Conservation (phyloP, 2,797 vertebrate species). For the Galago senegalensis region DNA sequence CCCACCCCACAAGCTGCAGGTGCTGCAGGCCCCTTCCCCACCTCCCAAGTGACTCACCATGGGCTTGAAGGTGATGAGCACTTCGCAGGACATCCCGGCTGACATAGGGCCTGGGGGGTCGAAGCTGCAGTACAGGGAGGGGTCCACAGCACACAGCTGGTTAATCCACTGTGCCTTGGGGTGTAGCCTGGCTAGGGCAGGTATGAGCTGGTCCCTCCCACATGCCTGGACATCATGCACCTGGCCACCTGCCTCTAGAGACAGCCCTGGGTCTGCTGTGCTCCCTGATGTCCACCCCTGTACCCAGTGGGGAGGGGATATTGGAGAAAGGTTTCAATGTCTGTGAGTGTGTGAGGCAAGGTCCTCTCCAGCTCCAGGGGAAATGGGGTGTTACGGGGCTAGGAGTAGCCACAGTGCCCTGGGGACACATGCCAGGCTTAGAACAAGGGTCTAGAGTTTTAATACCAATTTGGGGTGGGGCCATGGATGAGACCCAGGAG, state of each 20-base stretch:
- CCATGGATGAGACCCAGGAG: not conserved
- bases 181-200: not conserved
- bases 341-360: not conserved
- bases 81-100: constrained; percentile 95
- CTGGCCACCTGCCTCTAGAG: not conserved
- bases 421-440: not conserved
- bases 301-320: rapidly evolving
- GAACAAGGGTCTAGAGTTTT: too few species aligned
- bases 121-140: constrained; percentile 89
- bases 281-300: too few species aligned
- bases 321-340: too few species aligned
- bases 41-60: constrained; percentile 89
- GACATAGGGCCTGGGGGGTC: constrained; percentile 92
- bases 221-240: rapidly evolving
- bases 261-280: not conserved
- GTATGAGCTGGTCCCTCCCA: rapidly evolving
- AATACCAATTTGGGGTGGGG: not conserved
- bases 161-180: rapidly evolving
- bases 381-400: rapidly evolving
- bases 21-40: not conserved
- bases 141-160: not conserved
- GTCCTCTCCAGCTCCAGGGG: not conserved
- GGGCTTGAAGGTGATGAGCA: constrained; percentile 93
- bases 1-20: rapidly evolving
- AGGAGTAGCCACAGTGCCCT: rapidly evolving